Conservation (phyloP, 2,113 vertebrate genomes). For the Pelusios castaneus region DNA sequence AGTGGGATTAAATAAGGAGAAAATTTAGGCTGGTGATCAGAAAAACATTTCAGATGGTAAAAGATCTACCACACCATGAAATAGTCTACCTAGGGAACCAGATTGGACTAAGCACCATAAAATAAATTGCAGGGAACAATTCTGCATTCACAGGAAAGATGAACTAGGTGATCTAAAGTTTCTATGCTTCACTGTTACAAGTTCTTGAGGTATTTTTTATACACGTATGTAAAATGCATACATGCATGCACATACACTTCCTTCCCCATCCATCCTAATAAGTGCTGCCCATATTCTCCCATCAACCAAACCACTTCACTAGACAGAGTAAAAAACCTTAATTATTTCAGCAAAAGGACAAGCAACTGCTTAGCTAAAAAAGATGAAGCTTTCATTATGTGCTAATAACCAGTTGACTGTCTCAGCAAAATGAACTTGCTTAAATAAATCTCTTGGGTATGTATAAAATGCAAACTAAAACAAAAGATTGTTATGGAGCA, state of each 20-base stretch:
- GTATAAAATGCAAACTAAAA: not conserved
- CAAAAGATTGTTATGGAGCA: not conserved
- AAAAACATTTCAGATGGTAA: not conserved
- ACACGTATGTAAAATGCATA: not conserved
- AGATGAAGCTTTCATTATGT: not conserved
- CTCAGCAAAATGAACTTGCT: not conserved
- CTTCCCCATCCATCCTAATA: not conserved
- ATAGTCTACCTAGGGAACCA: not conserved
- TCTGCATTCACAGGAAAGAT: not conserved
- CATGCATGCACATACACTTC: not conserved
- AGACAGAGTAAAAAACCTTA: not conserved
- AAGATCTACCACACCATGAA: not conserved
- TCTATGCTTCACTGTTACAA: not conserved
- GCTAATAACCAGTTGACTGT: not conserved
- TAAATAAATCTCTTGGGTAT: not conserved
- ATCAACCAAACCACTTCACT: not conserved
- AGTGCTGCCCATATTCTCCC: not conserved
- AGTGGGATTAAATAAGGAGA: not conserved
- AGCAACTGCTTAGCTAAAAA: not conserved
- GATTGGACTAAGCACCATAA: not conserved
- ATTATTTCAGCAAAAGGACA: not conserved
- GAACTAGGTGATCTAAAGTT: not conserved
- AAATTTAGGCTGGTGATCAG: not conserved
- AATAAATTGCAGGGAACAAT: not conserved
- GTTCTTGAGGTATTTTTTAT: not conserved